These are phyloP conservation scores for Lipotes vexillifer DNA, from an alignment of 2,113 vertebrate species.

Conservation along the genomic window DNA sequence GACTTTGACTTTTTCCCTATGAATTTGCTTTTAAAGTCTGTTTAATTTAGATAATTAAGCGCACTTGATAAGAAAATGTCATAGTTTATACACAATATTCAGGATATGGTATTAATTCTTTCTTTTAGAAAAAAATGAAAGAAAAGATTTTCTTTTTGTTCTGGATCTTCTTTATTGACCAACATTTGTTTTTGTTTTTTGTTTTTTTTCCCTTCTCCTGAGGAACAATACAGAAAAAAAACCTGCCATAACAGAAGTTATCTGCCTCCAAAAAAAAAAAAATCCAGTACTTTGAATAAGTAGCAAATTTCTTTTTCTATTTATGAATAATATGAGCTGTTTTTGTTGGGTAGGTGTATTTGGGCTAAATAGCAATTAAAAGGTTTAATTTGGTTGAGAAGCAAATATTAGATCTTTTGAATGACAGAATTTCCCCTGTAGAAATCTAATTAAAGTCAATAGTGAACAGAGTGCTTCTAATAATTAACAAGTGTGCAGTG, in stretches of 20 bases:
- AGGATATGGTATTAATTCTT: neutral
- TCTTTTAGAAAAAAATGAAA: constrained; percentile 33
- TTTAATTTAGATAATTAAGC: constrained; percentile 46
- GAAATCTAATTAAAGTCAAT: constrained; percentile 58
- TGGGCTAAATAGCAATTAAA: neutral
- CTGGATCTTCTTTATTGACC: neutral
- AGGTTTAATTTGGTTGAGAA: constrained; percentile 47
- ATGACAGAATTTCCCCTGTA: constrained; percentile 37
- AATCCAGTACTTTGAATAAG: constrained; percentile 5
- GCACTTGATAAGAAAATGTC: constrained; percentile 27
- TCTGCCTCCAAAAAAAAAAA: neutral
- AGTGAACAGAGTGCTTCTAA: constrained; percentile 40
- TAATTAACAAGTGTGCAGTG: constrained; percentile 49
- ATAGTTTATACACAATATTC: constrained; percentile 8
- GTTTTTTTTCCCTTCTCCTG: neutral
- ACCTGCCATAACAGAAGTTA: neutral
- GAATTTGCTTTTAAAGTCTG: constrained; percentile 31
- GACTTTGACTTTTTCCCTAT: constrained; percentile 40
- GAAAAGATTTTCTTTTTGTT: constrained; percentile 9
- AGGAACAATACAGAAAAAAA: neutral
- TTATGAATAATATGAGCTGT: constrained; percentile 19
- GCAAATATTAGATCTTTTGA: constrained; percentile 35
- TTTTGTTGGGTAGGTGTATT: neutral
- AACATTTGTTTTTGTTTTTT: neutral
- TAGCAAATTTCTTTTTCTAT: neutral